Conservation (phyloP, 2,888 invertebrate genomes). For the Aphrophora alni region DNA sequence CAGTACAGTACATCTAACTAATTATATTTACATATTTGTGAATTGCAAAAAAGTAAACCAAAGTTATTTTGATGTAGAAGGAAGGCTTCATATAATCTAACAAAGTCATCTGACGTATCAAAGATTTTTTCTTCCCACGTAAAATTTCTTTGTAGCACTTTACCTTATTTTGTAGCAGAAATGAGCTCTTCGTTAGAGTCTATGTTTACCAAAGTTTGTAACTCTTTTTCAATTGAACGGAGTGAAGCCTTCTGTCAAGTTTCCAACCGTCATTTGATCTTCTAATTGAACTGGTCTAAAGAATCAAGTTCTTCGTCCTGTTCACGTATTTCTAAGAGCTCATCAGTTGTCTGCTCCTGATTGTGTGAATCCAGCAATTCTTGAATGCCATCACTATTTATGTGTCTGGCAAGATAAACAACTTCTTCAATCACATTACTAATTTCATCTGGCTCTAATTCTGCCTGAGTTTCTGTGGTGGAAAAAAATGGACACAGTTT, state of each 20-base stretch:
- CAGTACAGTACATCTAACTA: too few species aligned
- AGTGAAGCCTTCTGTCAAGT: not conserved
- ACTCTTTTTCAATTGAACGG: not conserved
- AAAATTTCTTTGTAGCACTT: too few species aligned
- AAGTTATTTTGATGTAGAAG: too few species aligned
- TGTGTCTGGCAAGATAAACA: not conserved
- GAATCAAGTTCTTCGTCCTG: slow-evolving; percentile 14
- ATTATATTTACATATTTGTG: too few species aligned
- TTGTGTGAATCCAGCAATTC: too few species aligned
- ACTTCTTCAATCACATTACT: slow-evolving; percentile 17
- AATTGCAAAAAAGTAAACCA: too few species aligned
- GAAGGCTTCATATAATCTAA: too few species aligned
- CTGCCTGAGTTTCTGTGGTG: not conserved
- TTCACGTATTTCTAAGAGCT: not conserved
- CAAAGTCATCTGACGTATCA: not conserved
- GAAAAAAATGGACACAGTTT: not conserved
- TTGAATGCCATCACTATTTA: slow-evolving; percentile 10
- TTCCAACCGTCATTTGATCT: not conserved
- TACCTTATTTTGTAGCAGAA: not conserved
- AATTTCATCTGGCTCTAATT: slow-evolving; percentile 13
- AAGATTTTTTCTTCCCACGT: not conserved
- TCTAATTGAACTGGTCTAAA: slow-evolving; percentile 7
- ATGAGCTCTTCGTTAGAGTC: not conserved
- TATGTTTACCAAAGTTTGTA: slow-evolving; percentile 18
- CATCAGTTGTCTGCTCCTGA: slow-evolving; percentile 1